Evolutionary conservation across 2,797 vertebrate species (phyloP).

Genomic region (Ambastaia sidthimunki): DNA sequence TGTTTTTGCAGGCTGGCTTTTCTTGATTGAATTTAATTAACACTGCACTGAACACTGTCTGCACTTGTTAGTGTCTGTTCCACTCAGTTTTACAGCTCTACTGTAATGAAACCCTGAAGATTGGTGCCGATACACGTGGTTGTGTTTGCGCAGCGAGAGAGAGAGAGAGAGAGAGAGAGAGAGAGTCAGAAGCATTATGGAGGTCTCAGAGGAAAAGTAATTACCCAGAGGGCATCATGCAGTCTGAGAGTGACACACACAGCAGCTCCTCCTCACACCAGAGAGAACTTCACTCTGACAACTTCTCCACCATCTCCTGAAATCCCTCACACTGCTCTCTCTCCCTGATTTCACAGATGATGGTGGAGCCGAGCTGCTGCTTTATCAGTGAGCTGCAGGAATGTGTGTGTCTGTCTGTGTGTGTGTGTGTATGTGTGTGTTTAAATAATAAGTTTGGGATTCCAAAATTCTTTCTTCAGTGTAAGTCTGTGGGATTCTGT

Average conservation of each 20-base stretch:
- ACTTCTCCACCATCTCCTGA: constrained; percentile 31
- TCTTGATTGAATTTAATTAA: constrained; percentile 26
- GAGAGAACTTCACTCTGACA: constrained; percentile 10
- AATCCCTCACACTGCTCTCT: constrained; percentile 14
- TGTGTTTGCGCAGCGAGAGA: constrained; percentile 19
- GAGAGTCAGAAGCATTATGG: constrained; percentile 45
- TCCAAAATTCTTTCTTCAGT: too few relatives aligned
- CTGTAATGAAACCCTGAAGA: constrained; percentile 2
- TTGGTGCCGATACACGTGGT: neutral
- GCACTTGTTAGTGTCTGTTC: constrained; percentile 25
- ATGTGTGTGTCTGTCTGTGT: constrained; percentile 23
- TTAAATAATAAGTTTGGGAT: too few relatives aligned
- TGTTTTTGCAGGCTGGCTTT: constrained; percentile 28
- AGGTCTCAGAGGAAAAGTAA: constrained; percentile 55
- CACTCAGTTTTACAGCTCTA: constrained; percentile 3
- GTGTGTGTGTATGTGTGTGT: neutral
- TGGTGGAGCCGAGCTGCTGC: constrained; percentile 42
- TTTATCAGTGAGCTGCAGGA: constrained; percentile 14
- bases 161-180: neutral
- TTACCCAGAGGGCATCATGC: constrained; percentile 59
- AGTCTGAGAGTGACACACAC: neutral
- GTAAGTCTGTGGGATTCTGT: too few relatives aligned
- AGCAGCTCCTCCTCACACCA: constrained; percentile 23
- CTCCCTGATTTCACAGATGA: constrained; percentile 43
- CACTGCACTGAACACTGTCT: constrained; percentile 7